Evolutionary conservation across 2,888 invertebrate genomes (phyloP), one percentile per base, ranked within the genome.

Genomic region (Microplitis deprimator): DNA sequence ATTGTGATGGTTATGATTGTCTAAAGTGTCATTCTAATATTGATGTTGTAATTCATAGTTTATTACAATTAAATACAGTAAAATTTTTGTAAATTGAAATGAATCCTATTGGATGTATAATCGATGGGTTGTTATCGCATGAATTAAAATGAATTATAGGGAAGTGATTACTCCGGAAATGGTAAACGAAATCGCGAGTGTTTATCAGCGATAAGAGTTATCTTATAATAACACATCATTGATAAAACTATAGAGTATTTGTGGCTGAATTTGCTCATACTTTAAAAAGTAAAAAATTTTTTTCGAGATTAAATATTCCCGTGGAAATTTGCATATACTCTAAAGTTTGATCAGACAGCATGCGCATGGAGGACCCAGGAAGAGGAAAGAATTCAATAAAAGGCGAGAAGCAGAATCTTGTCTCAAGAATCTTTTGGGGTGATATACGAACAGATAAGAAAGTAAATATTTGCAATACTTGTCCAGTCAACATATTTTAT

Each of bases 381-480:
- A 80, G 76, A 78, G 77, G 81, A 85, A 85, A 86, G 84, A 86
- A 87, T 87, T 85, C 85, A 86, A 86, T 87, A 87, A 85, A 83
- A 86, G 81, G 75, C 81, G 81, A 81, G 82, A 80, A 80, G 79
- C 81, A 77, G 81, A 20, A 7, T 50, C 83, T 85, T 86, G 85
- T 85, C 83, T 86, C 83, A 81, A 84, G 82, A 82, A 82, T 82
- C 80, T 77, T 79, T 39, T 29, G 77, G 79, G 74, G 70, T 70
- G 80, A 83, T 79, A 67, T 29, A 16, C 39, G 41, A 10, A 16
- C 38, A 16, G 40, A 62, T 39, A 72, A 29, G 3, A 16, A 39
- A 72, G 62, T 39, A 62, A 72, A 62, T 62, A 62, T 72, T 60
- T 60, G 17, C 29, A 16, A 6, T 50, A 10, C 29, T 10, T 72